phyloP scores from a whole-genome alignment of 2,797 vertebrate species.

The Melanitta fusca region DNA sequence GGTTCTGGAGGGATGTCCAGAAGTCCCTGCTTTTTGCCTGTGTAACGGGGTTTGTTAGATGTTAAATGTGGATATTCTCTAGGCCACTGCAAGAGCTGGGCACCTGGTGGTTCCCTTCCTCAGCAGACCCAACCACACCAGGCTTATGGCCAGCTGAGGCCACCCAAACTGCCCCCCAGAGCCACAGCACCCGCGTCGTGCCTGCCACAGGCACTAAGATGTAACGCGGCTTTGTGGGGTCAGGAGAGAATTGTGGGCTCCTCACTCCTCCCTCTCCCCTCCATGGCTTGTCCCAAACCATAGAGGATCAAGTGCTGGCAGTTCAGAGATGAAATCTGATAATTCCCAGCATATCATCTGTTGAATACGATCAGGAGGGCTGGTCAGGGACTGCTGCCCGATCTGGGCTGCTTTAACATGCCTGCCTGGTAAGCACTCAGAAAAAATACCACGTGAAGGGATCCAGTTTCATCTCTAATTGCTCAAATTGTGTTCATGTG shows the following conservation, averaged over 20 bases:
- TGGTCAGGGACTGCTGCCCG: neutral
- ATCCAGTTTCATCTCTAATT: slow-evolving; percentile 26
- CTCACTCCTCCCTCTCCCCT: neutral
- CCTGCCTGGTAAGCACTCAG: fast-evolving
- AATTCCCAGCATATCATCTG: neutral
- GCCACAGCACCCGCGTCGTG: neutral
- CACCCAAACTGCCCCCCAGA: neutral
- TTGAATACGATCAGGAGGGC: neutral
- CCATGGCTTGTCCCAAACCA: neutral
- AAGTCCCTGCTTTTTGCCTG: neutral
- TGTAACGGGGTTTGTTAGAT: neutral
- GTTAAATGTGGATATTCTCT: neutral
- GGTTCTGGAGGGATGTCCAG: neutral
- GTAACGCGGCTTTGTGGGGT: neutral
- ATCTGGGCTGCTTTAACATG: neutral
- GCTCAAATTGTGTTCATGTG: neutral
- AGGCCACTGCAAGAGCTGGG: neutral
- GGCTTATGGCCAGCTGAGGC: neutral
- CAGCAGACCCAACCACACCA: neutral
- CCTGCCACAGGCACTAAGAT: neutral
- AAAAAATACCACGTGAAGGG: neutral
- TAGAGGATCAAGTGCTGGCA: neutral
- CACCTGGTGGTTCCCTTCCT: neutral
- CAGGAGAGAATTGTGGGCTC: neutral
- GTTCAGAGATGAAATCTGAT: slow-evolving; percentile 1